Base-by-base conservation (phyloP, 2,113 vertebrate genomes). In the Epinephelus lanceolatus region DNA sequence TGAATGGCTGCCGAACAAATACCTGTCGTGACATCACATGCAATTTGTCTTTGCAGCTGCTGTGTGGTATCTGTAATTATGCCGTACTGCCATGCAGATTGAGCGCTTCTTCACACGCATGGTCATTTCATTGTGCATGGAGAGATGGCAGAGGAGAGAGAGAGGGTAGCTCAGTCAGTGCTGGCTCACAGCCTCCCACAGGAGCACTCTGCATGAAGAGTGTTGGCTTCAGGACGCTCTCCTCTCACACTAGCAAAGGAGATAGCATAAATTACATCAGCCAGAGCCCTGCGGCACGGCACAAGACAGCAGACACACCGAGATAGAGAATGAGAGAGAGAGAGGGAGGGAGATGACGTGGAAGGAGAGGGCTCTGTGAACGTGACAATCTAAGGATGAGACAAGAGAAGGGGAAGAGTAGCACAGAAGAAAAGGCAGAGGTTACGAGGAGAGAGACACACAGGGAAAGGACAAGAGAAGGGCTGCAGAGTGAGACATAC, bases 201-300 rank as follows among this genome's bases (percentile, higher is more conserved):
- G 90, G 91, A 93, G 89, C 90, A 84, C 89, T 92, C 88, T 81
- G 87, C 83, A 87, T 86, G 89, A 88, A 85, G 89, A 90, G 82
- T 53, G 23, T 42, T 76, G 86, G 80, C 89, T 89, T 86, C 83
- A 84, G 84, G 84, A 90, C 6, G 19, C 74, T 87, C 57, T 81
- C 77, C 60, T 78, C 87, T 91, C 88, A 70, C 76, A 71, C 85
- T 66, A 88, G 75, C 69, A 80, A 75, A 90, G 81, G 47, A 91
- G 87, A 93, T 85, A 71, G 90, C 89, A 92, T 89, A 90, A 92
- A 94, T 93, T 89, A 91, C 84, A 90, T 91, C 89, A 93, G 86
- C 80, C 62, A 61, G 79, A 90, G 86, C 86, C 89, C 87, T 74
- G 87, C 90, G 61, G 91, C 91, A 84, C 6, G 2, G 14, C 74